Base-by-base conservation (phyloP, 2,888 invertebrate species). In the Conistra vaccinii region DNA sequence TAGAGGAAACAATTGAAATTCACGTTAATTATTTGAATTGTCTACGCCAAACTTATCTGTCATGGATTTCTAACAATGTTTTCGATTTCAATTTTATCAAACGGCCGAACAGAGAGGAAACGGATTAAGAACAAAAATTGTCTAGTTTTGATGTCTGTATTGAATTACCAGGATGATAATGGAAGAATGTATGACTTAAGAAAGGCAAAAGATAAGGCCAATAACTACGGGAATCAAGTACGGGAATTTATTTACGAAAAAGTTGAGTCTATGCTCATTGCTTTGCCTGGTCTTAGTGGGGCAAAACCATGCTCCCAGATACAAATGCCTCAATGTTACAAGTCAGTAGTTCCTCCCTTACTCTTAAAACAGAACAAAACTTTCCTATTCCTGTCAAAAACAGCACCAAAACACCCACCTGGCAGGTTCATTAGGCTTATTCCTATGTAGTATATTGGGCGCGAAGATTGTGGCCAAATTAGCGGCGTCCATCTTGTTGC, bases 401-500 rank as follows among this genome's bases (percentile, higher is more conserved):
- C 17, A 10, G 17, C 14, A 39, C 5, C 17, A n/a, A 23, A 63
- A 48, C 14, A 10, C 63, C 63, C 23, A 96, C 95, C 93, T 96
- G 53, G 94, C 97, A 71, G 95, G 88, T 86, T 96, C 96, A 89
- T 97, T 97, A 9, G 98, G 97, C 87, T 97, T 98, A 85, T 98
- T 97, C 89, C 97, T 97, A 90, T 99, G 98, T 72, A 99, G 97
- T 89, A 99, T 98, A 90, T 99, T 99, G 0, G 99, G 99, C 3
- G 99, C 99, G 93, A 99, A 99, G 57, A 99, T 97, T 0, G 99
- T 99, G 0, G 99, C 99, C 81, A 99, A 95, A 93, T 99, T 99
- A 70, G 97, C 98, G 62, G 98, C 98, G 93, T 99, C 98, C 99
- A 99, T 99, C 96, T 98, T 99, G 95, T 99, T 99, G 2, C 99